A percentile compares a stretch with the other conserved stretches of the same genome.
phyloP scores from a whole-genome alignment of 2,888 invertebrate genomes.

The Iselma pallidipennis region DNA sequence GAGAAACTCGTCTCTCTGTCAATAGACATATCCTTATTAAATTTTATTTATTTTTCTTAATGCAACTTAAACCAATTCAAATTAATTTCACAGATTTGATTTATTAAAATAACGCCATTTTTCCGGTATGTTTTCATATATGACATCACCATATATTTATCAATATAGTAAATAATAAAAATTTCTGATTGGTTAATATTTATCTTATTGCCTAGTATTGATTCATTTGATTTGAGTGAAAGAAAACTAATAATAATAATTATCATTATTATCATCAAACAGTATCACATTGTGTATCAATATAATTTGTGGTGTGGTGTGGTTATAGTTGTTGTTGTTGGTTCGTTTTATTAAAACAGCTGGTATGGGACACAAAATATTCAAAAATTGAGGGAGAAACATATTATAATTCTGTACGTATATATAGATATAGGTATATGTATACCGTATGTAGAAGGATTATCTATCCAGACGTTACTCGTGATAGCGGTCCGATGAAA shows the following conservation, averaged over 20 bases:
- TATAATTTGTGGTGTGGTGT: too few species aligned
- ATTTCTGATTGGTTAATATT: neutral
- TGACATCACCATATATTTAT: neutral
- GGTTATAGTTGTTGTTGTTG: neutral
- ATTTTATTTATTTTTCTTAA: neutral
- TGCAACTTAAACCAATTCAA: neutral
- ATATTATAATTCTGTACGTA: neutral
- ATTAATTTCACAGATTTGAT: neutral
- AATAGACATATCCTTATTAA: neutral
- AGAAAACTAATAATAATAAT: too few species aligned
- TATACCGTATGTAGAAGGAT: slow-evolving; percentile 46
- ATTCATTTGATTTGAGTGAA: neutral
- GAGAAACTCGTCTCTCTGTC: too few species aligned
- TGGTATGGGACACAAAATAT: too few species aligned
- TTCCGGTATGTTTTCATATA: neutral
- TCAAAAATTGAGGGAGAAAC: neutral
- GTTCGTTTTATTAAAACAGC: neutral
- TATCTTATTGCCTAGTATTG: neutral
- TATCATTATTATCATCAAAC: too few species aligned
- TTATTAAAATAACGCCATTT: neutral
- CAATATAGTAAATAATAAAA: neutral
- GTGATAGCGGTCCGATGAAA: slow-evolving; percentile 55
- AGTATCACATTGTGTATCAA: too few species aligned
- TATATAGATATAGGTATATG: neutral
- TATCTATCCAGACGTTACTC: slow-evolving; percentile 48